A percentile compares a stretch with the other conserved stretches of the same genome.
These are phyloP conservation scores for human DNA, from an alignment of 2,113 vertebrate species.

Conservation along the genomic window GRCh38 chr3:20778001-20778500, in stretches of 20 bases:
- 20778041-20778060: background rate
- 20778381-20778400: slow-evolving; percentile 19
- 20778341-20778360: slow-evolving; percentile 33
- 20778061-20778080: background rate
- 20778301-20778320: background rate
- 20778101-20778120: slow-evolving; percentile 21
- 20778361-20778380: slow-evolving; percentile 32
- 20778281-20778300: background rate
- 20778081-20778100: background rate
- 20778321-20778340: background rate
- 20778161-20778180: background rate
- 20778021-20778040: slow-evolving; percentile 33
- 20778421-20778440: background rate
- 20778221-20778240: background rate
- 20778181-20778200: background rate
- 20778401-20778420: background rate
- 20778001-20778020: slow-evolving; percentile 35
- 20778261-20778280: background rate
- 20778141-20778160: slow-evolving; percentile 34
- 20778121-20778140: background rate
- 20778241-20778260: background rate
- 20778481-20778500: slow-evolving; percentile 34
- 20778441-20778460: slow-evolving; percentile 25
- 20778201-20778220: background rate
- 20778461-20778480: slow-evolving; percentile 36